phyloP scores from a whole-genome alignment of 2,113 vertebrate species.

The Phalacrocorax carbo region DNA sequence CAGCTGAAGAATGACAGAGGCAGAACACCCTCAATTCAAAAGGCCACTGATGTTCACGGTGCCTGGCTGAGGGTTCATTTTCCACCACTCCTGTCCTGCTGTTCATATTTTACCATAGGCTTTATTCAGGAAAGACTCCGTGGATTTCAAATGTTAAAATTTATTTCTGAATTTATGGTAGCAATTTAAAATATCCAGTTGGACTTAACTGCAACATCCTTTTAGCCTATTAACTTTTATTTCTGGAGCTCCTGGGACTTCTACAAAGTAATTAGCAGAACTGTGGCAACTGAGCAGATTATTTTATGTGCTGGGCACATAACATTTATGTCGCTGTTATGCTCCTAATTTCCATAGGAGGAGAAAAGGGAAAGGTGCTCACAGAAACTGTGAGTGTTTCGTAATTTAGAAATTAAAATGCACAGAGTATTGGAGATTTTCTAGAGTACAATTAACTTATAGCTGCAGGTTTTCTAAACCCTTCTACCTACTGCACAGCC shows the following conservation, averaged over 20 bases:
- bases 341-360: constrained; percentile 14
- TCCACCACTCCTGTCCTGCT: not conserved
- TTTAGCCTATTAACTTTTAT: constrained; percentile 57
- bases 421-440: not conserved
- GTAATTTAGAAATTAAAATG: not conserved
- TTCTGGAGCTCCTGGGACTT: constrained; percentile 38
- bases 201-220: constrained; percentile 39
- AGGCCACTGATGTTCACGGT: not conserved
- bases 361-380: not conserved
- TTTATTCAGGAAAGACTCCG: not conserved
- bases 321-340: not conserved
- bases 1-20: not conserved
- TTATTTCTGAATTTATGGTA: constrained; percentile 44
- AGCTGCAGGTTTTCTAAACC: not conserved
- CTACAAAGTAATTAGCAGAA: constrained; percentile 57
- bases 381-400: not conserved
- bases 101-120: not conserved
- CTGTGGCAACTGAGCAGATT: constrained; percentile 32
- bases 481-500: not conserved
- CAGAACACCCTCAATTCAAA: not conserved
- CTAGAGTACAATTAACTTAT: not conserved
- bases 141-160: not conserved
- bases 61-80: not conserved
- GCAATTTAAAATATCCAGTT: constrained; percentile 54
- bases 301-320: constrained; percentile 11